Evolutionary conservation across 2,113 vertebrate species (phyloP), one percentile per base, ranked within the genome.

Genomic region (Tetrax tetrax): DNA sequence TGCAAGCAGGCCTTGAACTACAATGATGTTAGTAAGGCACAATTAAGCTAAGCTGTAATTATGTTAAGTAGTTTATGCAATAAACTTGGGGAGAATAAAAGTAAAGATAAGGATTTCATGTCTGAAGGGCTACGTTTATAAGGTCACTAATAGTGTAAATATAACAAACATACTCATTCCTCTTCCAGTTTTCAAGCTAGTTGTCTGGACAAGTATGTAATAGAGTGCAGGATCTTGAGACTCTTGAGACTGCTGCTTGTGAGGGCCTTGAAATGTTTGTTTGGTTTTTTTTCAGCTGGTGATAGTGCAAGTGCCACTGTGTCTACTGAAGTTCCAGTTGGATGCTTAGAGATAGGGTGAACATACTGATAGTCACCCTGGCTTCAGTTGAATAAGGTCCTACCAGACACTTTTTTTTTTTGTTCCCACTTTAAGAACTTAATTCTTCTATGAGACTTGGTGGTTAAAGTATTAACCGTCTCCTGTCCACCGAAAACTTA

Each of bases 101-200:
- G 60, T 79, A 54, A 92, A 59, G 41, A 82, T 88, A 79, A 96
- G 27, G 13, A 68, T 69, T 96, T 77, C 60, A 70, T 89, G 31
- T 89, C 82, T 82, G 21, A 95, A 96, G 27, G 33, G 43, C 61
- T 69, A 70, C 54, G 69, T 95, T 94, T 89, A 50, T 82, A 83
- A 90, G n/a, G 59, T 72, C 88, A 33, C n/a, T 89, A 70, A 89
- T 96, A 96, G 64, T 75, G 65, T 92, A 77, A 87, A 86, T 90
- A 21, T 10, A 65, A 48, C 31, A n/a, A 48, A 38, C 16, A 6
- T 33, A 80, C 69, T 91, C 10, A 25, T 54, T 61, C 19, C 33
- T 70, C 17, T 94, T 84, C 45, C 7, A 18, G 45, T 43, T 95
- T 74, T 83, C 69, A 64, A 70, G 27, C 70, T 64, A 68, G 17